Percentiles rank a stretch among this genome's conserved stretches.
These are phyloP conservation scores for Cepphus grylle DNA, from an alignment of 2,113 vertebrate species.

Conservation along the genomic window DNA sequence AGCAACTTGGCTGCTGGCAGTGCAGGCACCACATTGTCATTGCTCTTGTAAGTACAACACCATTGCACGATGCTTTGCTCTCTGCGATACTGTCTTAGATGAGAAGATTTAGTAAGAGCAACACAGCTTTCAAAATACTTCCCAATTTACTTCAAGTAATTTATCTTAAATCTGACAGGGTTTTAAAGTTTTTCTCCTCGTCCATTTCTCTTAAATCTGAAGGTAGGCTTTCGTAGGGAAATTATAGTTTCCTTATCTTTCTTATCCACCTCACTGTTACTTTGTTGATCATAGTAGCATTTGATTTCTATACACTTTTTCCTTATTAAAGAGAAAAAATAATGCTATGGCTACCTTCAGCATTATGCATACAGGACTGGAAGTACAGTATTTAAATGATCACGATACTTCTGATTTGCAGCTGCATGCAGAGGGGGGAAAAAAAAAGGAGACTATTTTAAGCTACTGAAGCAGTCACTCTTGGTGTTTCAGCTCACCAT, in stretches of 20 bases:
- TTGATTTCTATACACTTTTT: neutral
- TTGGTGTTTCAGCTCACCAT: neutral
- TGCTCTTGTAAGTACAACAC: neutral
- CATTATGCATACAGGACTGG: neutral
- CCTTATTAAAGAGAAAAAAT: neutral
- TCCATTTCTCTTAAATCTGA: neutral
- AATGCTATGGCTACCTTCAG: neutral
- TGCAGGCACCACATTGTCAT: neutral
- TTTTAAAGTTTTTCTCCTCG: neutral
- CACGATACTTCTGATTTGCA: constrained; percentile 6
- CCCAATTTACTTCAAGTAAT: neutral
- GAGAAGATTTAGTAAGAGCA: neutral
- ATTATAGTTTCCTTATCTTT: neutral
- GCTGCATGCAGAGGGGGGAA: neutral
- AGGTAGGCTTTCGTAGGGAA: neutral
- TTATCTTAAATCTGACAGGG: neutral
- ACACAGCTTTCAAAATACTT: neutral
- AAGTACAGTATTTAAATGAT: constrained; percentile 31
- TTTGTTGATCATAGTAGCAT: neutral
- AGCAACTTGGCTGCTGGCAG: neutral
- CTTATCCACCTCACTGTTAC: neutral
- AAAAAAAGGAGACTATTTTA: neutral
- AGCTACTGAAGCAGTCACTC: neutral
- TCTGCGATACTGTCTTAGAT: neutral
- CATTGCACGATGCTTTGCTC: neutral